Percentiles rank a stretch among this genome's conserved stretches.
phyloP scores from a whole-genome alignment of 1,140 invertebrate species.

The Zaprionus inermis region DNA sequence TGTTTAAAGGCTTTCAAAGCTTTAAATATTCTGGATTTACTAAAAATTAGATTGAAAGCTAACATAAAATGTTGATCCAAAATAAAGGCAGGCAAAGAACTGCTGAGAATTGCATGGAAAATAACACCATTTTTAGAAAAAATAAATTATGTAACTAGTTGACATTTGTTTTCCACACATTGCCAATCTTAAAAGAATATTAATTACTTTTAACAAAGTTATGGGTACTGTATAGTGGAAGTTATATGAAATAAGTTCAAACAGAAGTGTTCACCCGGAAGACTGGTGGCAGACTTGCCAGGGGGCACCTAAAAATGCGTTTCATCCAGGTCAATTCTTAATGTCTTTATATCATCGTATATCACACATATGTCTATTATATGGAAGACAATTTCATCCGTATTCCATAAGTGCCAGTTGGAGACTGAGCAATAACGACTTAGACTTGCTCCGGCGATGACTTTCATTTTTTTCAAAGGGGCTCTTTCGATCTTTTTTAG shows the following conservation, averaged over 20 bases:
- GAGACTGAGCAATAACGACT: neutral
- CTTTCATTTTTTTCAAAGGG: neutral
- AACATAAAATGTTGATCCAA: too few relatives aligned
- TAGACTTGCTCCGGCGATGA: slow-evolving; percentile 6
- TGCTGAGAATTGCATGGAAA: too few relatives aligned
- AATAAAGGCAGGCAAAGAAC: too few relatives aligned
- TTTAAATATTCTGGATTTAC: too few relatives aligned
- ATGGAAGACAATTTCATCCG: neutral
- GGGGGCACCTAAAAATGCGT: neutral
- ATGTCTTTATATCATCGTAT: neutral
- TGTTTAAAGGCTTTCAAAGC: too few relatives aligned
- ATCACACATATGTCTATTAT: slow-evolving; percentile 1
- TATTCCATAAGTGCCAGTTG: neutral
- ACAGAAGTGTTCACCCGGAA: neutral
- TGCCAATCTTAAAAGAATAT: too few relatives aligned
- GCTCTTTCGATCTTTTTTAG: neutral
- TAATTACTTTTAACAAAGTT: too few relatives aligned
- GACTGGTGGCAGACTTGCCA: neutral
- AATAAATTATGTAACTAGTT: too few relatives aligned
- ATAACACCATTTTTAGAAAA: too few relatives aligned
- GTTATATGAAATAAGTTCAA: neutral
- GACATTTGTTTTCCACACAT: too few relatives aligned
- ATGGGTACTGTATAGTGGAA: too few relatives aligned
- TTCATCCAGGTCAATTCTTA: neutral
- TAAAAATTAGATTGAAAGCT: too few relatives aligned